Percentiles rank a stretch among this genome's conserved stretches.
These are phyloP conservation scores for Emmelina monodactyla DNA, from an alignment of 2,888 invertebrate genomes.

Conservation along the genomic window DNA sequence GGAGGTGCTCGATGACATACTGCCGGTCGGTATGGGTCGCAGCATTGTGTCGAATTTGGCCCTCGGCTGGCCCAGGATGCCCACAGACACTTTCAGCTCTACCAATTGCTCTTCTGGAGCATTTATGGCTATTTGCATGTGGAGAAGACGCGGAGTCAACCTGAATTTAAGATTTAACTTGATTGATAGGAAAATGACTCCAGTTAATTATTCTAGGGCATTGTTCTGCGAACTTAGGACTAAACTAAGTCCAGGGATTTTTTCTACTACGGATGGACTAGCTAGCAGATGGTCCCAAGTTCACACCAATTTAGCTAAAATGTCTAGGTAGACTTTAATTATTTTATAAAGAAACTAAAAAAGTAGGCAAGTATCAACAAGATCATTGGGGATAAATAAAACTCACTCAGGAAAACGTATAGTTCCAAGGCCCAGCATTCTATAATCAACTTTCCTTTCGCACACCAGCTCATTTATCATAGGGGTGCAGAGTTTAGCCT, in stretches of 20 bases:
- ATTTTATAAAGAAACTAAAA: constrained; percentile 17
- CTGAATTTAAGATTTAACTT: too few relatives aligned
- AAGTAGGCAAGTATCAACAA: background rate
- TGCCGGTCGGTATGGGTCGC: constrained; percentile 27
- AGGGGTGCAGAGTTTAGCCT: constrained; percentile 66
- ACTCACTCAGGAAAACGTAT: constrained; percentile 38
- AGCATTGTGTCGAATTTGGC: constrained; percentile 66
- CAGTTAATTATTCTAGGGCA: too few relatives aligned
- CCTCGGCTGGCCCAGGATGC: constrained; percentile 67
- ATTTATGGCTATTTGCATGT: constrained; percentile 59
- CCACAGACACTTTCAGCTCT: constrained; percentile 52
- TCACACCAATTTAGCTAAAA: too few relatives aligned
- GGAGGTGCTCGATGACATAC: too few relatives aligned
- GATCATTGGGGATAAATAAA: background rate
- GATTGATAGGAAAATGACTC: too few relatives aligned
- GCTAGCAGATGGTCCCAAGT: too few relatives aligned
- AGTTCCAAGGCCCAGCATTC: constrained; percentile 63
- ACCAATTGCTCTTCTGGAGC: constrained; percentile 61
- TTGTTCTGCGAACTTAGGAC: too few relatives aligned
- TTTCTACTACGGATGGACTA: too few relatives aligned
- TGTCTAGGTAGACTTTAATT: too few relatives aligned
- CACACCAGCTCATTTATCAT: constrained; percentile 64
- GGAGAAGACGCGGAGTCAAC: constrained; percentile 50
- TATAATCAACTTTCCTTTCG: constrained; percentile 63
- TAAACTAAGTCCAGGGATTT: too few relatives aligned